Conservation (phyloP, 2,888 invertebrate species). For the Agriotes lineatus region DNA sequence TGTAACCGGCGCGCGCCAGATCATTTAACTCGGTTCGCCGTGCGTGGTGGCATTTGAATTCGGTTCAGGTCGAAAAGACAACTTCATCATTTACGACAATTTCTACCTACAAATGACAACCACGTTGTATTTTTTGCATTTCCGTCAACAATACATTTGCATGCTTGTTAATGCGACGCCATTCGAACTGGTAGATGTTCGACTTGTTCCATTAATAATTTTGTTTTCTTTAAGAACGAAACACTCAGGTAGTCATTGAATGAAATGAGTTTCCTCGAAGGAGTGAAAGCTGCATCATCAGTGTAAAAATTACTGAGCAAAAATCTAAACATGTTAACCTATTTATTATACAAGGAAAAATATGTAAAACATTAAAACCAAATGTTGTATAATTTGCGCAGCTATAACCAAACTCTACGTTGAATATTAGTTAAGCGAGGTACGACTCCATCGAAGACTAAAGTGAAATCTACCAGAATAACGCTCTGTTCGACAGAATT, state of each 20-base stretch:
- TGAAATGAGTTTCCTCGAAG: no score
- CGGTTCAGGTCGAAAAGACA: background rate
- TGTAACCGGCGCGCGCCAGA: background rate
- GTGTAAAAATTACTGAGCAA: background rate
- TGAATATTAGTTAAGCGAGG: no score
- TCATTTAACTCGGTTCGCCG: background rate
- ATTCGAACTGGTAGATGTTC: background rate
- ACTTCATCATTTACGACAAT: constrained; percentile 13
- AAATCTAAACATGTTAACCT: no score
- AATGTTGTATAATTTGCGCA: no score
- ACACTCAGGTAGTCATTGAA: no score
- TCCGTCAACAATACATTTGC: constrained; percentile 9
- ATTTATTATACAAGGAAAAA: no score
- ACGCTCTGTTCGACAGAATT: no score
- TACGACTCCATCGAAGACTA: no score
- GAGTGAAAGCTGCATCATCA: background rate
- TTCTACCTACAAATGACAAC: constrained; percentile 7
- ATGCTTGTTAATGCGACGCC: background rate
- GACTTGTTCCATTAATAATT: background rate
- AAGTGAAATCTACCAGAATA: no score
- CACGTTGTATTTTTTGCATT: constrained; percentile 8
- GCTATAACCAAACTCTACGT: no score
- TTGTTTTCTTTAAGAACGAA: no score
- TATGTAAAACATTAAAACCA: no score
- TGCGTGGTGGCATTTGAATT: background rate